phyloP scores from a whole-genome alignment of 2,888 invertebrate genomes.

The Dusona sp. region DNA sequence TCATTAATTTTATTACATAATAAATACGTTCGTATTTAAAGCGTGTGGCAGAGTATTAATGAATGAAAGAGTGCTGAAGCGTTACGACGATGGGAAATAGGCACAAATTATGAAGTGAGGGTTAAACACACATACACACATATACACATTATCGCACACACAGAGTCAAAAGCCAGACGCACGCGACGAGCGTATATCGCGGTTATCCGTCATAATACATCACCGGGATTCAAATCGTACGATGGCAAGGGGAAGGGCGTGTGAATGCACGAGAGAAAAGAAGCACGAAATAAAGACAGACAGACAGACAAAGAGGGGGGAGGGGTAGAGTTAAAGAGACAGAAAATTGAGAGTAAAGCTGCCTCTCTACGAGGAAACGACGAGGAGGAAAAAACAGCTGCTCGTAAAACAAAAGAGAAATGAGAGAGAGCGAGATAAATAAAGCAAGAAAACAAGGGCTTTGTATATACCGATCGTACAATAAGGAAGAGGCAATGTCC shows the following conservation, averaged over 20 bases:
- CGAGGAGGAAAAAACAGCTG: not conserved
- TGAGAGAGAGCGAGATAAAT: conserved; percentile 18
- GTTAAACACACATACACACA: conserved; percentile 8
- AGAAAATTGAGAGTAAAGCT: conserved; percentile 17
- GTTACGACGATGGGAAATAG: conserved; percentile 38
- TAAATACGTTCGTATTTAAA: conserved; percentile 15
- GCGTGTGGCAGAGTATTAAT: conserved; percentile 35
- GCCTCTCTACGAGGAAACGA: not conserved
- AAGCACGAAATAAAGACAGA: not conserved
- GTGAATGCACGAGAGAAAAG: conserved; percentile 17
- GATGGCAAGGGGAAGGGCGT: conserved; percentile 5
- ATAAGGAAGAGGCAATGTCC: conserved; percentile 25
- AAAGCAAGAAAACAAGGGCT: conserved; percentile 33
- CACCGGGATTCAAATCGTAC: conserved; percentile 61
- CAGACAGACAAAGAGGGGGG: not conserved
- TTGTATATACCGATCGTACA: not conserved
- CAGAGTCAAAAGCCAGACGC: conserved; percentile 29
- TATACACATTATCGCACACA: not conserved
- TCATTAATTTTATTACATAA: not conserved
- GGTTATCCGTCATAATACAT: conserved; percentile 71
- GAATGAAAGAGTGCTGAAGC: conserved; percentile 60
- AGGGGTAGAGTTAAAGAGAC: conserved; percentile 5
- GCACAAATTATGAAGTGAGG: conserved; percentile 20
- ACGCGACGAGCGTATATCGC: conserved; percentile 51
- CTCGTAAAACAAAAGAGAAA: not conserved